These are phyloP conservation scores for Pelochelys cantorii DNA, from an alignment of 2,797 vertebrate genomes.

Conservation along the genomic window DNA sequence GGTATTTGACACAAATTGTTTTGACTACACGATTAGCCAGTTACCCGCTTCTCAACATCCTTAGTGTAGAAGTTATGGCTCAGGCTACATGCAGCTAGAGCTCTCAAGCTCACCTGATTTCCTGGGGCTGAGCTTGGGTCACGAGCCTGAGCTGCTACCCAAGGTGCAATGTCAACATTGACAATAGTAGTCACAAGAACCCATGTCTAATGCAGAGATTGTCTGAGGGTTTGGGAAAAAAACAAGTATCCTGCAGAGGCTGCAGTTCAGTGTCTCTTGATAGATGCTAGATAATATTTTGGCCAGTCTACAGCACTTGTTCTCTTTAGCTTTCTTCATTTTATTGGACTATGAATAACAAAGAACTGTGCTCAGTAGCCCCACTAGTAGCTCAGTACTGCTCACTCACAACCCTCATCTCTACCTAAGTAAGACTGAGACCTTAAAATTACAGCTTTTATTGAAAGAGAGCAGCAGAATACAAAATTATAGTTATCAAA, in stretches of 20 bases:
- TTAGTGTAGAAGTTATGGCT: background rate
- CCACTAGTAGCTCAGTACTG: background rate
- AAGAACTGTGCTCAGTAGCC: background rate
- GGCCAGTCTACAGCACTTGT: background rate
- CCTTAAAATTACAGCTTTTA: background rate
- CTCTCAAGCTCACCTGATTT: background rate
- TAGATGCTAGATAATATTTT: background rate
- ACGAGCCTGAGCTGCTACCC: background rate
- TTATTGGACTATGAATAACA: background rate
- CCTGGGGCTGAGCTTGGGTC: background rate
- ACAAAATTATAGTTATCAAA: background rate
- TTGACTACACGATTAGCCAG: too few relatives aligned
- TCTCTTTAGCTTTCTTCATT: background rate
- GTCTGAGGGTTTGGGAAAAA: background rate
- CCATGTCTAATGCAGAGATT: background rate
- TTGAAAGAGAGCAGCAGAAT: background rate
- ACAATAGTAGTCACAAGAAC: background rate
- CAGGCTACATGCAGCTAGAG: background rate
- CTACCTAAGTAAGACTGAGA: background rate
- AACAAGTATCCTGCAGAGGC: background rate
- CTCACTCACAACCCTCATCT: background rate
- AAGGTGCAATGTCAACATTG: background rate
- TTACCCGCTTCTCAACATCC: too few relatives aligned
- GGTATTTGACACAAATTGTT: too few relatives aligned
- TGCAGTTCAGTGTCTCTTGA: background rate